phyloP scores from a whole-genome alignment of 2,797 vertebrate species.

The Gallinago solitaria region DNA sequence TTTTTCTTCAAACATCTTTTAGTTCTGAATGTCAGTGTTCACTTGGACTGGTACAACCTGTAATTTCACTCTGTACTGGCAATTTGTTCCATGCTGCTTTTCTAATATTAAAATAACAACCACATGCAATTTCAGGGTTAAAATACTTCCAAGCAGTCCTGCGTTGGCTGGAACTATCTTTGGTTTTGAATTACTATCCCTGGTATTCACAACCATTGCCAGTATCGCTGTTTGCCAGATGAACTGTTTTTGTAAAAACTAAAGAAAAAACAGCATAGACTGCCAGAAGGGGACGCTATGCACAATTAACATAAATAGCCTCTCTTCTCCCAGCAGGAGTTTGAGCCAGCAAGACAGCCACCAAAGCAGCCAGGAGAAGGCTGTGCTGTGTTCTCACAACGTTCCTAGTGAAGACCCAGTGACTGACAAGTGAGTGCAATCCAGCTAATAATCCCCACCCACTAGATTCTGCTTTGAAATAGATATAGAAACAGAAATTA shows the following conservation, averaged over 20 bases:
- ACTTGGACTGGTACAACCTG: background rate
- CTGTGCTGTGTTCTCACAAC: background rate
- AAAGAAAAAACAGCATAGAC: background rate
- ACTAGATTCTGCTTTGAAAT: background rate
- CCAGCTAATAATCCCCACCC: background rate
- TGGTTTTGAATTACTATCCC: slow-evolving; percentile 31
- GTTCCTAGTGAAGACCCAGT: background rate
- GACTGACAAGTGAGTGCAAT: background rate
- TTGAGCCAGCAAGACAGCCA: background rate
- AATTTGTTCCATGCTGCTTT: background rate
- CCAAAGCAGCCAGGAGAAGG: background rate
- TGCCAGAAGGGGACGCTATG: slow-evolving; percentile 21
- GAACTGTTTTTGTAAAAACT: background rate
- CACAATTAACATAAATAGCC: background rate
- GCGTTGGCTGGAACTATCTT: background rate
- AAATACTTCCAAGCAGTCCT: background rate
- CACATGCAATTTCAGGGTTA: slow-evolving; percentile 32
- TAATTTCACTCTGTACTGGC: slow-evolving; percentile 15
- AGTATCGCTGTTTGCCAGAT: background rate
- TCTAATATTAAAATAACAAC: slow-evolving; percentile 5
- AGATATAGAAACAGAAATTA: background rate
- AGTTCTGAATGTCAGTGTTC: background rate
- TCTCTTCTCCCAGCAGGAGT: background rate
- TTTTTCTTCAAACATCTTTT: background rate
- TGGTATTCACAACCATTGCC: background rate